Evolutionary conservation across 1,140 invertebrate genomes (phyloP).

Genomic region (Sarcophaga bullata): DNA sequence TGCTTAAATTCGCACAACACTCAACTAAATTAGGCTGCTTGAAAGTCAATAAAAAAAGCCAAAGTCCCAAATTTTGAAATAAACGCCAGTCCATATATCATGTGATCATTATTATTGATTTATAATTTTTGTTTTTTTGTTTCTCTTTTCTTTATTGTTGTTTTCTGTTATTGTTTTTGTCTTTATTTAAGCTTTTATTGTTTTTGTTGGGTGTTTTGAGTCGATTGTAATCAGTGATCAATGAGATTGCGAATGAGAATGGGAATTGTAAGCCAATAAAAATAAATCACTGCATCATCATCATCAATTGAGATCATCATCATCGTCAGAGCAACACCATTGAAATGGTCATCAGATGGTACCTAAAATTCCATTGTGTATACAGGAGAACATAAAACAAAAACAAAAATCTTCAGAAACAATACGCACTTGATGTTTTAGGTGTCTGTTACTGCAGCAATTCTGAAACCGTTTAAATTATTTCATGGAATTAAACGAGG

Average conservation of each 20-base stretch:
- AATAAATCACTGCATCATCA: conserved; percentile 24
- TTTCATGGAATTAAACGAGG: not conserved
- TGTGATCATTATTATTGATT: conserved; percentile 25
- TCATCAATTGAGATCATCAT: conserved; percentile 18
- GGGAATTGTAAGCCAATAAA: conserved; percentile 9
- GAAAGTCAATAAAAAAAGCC: not conserved
- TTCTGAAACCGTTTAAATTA: not conserved
- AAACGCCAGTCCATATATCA: conserved; percentile 26
- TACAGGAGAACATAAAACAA: too few species aligned
- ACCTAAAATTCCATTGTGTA: conserved; percentile 24
- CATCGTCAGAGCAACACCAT: not conserved
- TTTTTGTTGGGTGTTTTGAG: not conserved
- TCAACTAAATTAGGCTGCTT: not conserved
- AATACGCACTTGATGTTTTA: conserved; percentile 5
- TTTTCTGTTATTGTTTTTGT: too few species aligned
- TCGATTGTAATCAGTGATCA: conserved; percentile 13
- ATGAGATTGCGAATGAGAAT: not conserved
- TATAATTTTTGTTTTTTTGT: not conserved
- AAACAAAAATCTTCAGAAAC: not conserved
- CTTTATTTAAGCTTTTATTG: not conserved
- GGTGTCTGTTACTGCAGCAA: not conserved
- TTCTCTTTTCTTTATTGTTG: not conserved
- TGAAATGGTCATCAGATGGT: not conserved
- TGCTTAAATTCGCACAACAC: not conserved
- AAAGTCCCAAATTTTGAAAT: not conserved